Conservation (phyloP, 2,888 invertebrate genomes). For the Marronus borbonicus region DNA sequence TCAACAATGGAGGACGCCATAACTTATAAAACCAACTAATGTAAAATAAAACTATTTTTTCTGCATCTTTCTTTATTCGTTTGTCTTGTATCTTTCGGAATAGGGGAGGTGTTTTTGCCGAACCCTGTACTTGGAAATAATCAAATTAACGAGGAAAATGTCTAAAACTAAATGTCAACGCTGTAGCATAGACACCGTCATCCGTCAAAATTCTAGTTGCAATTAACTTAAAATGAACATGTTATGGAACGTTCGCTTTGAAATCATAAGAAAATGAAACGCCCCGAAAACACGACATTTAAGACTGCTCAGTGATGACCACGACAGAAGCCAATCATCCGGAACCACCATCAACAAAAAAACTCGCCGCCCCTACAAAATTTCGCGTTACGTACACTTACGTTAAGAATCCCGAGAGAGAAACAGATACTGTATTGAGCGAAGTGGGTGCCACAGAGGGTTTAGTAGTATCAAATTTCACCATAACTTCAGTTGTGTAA, state of each 20-base stretch:
- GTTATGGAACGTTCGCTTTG: background rate
- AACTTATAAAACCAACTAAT: too few species aligned
- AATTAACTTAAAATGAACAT: background rate
- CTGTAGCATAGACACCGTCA: background rate
- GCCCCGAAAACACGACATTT: background rate
- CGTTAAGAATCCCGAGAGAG: constrained; percentile 47
- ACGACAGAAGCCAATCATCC: background rate
- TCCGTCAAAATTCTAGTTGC: constrained; percentile 31
- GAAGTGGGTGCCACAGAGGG: constrained; percentile 58
- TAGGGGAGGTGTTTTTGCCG: too few species aligned
- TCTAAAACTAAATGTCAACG: background rate
- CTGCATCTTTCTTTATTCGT: too few species aligned
- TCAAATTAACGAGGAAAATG: constrained; percentile 43
- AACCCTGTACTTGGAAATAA: constrained; percentile 23
- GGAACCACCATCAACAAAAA: constrained; percentile 3
- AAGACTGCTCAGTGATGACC: constrained; percentile 16
- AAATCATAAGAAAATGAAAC: constrained; percentile 33
- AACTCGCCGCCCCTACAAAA: constrained; percentile 9
- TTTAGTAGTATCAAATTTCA: constrained; percentile 60
- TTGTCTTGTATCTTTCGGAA: too few species aligned
- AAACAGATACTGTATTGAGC: constrained; percentile 50
- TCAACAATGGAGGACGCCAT: too few species aligned
- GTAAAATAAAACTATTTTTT: too few species aligned
- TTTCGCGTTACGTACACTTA: constrained; percentile 54
- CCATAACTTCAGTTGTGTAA: constrained; percentile 61